phyloP scores from a whole-genome alignment of 2,113 vertebrate species.

The Castor canadensis region DNA sequence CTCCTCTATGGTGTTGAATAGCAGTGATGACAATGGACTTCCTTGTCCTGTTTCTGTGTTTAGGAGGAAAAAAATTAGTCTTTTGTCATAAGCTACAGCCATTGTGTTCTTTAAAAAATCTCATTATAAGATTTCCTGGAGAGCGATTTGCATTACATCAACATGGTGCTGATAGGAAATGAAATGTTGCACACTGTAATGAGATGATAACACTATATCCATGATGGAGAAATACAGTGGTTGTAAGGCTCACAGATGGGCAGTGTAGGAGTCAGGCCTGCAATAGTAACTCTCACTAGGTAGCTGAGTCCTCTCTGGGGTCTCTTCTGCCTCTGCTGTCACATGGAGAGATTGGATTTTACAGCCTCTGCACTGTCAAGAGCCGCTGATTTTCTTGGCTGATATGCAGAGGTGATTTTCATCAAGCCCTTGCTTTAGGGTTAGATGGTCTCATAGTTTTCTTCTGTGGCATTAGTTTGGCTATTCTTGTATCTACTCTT shows the following conservation, averaged over 20 bases:
- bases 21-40: not conserved
- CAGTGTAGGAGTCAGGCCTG: not conserved
- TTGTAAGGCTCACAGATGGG: not conserved
- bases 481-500: not conserved
- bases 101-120: not conserved
- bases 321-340: not conserved
- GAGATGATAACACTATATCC: not conserved
- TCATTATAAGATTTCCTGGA: not conserved
- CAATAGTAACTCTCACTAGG: not conserved
- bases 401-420: not conserved
- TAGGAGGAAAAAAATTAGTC: not conserved
- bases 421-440: not conserved
- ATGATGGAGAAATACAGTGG: not conserved
- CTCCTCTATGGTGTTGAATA: not conserved
- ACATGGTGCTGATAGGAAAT: not conserved
- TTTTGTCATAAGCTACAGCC: not conserved
- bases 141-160: not conserved
- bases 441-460: not conserved
- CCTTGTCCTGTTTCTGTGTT: not conserved
- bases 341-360: not conserved
- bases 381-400: not conserved
- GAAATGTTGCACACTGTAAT: not conserved
- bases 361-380: not conserved
- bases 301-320: not conserved
- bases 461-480: not conserved